Conservation (phyloP, 2,888 invertebrate genomes). For the Synanthedon formicaeformis region DNA sequence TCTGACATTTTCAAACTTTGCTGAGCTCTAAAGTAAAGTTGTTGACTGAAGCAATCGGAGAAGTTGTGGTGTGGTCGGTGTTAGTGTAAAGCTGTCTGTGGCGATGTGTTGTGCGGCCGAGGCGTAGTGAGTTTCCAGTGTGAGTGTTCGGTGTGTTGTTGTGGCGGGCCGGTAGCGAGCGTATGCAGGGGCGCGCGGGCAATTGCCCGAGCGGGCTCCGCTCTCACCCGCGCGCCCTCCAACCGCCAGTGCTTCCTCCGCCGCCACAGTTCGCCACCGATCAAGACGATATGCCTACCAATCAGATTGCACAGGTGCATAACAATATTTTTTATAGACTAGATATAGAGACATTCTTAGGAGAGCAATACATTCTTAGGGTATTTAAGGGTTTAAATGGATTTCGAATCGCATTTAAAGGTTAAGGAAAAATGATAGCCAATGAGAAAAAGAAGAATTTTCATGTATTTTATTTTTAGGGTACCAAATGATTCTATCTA, state of each 20-base stretch:
- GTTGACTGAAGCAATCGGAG: too few species aligned
- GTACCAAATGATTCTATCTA: too few species aligned
- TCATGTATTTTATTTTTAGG: too few species aligned
- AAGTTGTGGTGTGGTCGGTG: background rate
- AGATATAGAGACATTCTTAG: background rate
- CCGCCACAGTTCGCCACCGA: conserved; percentile 61
- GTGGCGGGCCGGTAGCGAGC: conserved; percentile 47
- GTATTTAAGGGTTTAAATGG: too few species aligned
- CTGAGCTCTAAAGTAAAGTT: too few species aligned
- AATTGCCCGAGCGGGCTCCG: conserved; percentile 61
- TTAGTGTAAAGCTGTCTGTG: background rate
- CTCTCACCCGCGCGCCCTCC: conserved; percentile 63
- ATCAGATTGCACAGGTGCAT: conserved; percentile 62
- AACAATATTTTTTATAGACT: background rate
- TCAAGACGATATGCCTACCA: conserved; percentile 62
- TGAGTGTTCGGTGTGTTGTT: conserved; percentile 20
- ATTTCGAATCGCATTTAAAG: too few species aligned
- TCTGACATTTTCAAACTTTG: background rate
- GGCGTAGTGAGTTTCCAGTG: background rate
- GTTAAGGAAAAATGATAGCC: too few species aligned
- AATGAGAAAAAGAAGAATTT: too few species aligned
- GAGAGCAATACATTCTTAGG: too few species aligned
- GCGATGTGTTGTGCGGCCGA: background rate
- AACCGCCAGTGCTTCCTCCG: conserved; percentile 57
- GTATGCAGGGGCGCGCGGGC: conserved; percentile 67